Evolutionary conservation across 2,797 vertebrate species (phyloP).

Genomic region (Phylloscopus collybita): DNA sequence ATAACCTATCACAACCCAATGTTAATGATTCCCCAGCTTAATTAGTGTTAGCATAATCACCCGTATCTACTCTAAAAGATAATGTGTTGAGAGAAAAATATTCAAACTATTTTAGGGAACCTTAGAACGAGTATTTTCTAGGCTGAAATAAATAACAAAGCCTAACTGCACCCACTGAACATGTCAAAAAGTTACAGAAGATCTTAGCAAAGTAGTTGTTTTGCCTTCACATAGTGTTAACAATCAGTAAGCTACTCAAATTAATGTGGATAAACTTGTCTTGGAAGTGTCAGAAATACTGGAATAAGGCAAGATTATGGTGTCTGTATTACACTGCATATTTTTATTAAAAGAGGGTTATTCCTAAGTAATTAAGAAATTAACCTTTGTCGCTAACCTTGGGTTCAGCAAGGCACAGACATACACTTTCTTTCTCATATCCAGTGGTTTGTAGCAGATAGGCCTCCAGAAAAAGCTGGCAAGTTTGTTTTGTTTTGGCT

Average conservation of each 20-base stretch:
- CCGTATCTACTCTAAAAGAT: neutral
- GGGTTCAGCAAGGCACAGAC: neutral
- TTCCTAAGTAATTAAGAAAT: neutral
- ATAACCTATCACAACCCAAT: neutral
- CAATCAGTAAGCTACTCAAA: neutral
- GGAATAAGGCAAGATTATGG: neutral
- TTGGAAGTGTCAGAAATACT: neutral
- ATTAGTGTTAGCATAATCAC: neutral
- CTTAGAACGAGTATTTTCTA: neutral
- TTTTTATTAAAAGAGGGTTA: neutral
- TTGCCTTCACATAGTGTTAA: neutral
- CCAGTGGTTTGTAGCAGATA: neutral
- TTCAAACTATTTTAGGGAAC: neutral
- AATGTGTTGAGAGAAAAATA: neutral
- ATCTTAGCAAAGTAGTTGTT: neutral
- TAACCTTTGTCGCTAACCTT: neutral
- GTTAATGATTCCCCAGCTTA: neutral
- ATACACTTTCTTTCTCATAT: neutral
- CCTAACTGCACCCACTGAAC: neutral
- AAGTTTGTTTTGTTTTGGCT: neutral
- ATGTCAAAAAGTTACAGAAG: neutral
- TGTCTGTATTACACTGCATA: neutral
- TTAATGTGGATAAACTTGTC: neutral
- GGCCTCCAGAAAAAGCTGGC: neutral
- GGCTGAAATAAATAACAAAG: neutral